Base-by-base conservation (phyloP, 1,140 invertebrate species). In the Zaprionus lachaisei region DNA sequence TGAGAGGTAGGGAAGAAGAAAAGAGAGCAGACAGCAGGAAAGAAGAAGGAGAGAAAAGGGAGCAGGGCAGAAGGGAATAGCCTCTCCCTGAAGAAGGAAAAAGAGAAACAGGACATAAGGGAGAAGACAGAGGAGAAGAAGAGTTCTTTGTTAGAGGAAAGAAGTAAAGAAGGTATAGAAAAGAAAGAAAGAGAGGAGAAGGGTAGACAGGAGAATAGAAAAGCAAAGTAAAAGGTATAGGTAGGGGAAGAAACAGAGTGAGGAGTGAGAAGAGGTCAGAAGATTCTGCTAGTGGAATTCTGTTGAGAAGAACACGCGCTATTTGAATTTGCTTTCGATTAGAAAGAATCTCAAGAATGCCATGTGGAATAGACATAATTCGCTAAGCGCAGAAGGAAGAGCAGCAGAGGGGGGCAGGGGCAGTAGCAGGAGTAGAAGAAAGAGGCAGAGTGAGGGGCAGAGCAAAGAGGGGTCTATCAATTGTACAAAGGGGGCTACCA, bases 261-360 rank as follows among this genome's bases (percentile, higher is more conserved):
- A 34, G 9, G 2, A 31, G 9, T 0, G 9, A 31, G 28, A 2
- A 28, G 26, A 2, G 26, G 26, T 28, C 11, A 34, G 9, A 34
- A 34, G 31, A 34, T 34, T 34, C 7, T 11, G 31, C 31, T 31
- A 31, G 1, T 20, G 31, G 81, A 73, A 77, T 83, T 72, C 66
- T 47, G 57, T 57, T 63, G 70, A 66, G 55, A 64, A 78, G 69
- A 17, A 47, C 20, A 14, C 47, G 47, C 11, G 47, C 85, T 90
- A 91, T 90, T 90, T 90, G 77, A 85, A 91, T 91, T 90, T 90
- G 85, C 86, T 82, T 90, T 86, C 90, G 90, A 89, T 89, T 89
- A 89, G 20, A 80, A 79, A 71, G 73, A 82, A 80, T 71, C 85
- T 85, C 73, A 79, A 78, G 68, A 80, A 85, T 82, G 62, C 58